A percentile compares a stretch with the other conserved stretches of the same genome.
These are phyloP conservation scores for Limonius californicus DNA, from an alignment of 1,140 invertebrate species.

Conservation along the genomic window DNA sequence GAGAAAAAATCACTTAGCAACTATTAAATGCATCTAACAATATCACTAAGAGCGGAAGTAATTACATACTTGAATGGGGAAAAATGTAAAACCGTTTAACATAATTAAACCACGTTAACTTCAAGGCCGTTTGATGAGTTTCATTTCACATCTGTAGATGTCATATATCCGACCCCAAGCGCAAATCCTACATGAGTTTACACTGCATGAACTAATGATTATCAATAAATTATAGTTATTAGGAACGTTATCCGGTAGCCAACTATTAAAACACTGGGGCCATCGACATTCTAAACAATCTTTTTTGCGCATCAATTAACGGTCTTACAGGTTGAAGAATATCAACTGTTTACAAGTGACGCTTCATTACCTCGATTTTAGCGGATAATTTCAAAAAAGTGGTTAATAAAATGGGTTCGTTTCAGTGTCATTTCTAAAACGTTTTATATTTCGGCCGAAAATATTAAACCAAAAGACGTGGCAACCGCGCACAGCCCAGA, in stretches of 20 bases:
- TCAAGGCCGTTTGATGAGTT: background rate
- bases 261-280: too few species aligned
- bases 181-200: background rate
- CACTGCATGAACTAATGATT: constrained; percentile 8
- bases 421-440: too few species aligned
- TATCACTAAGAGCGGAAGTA: background rate
- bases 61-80: background rate
- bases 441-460: too few species aligned
- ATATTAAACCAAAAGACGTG: background rate
- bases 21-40: background rate
- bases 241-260: constrained; percentile 1
- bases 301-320: too few species aligned
- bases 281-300: too few species aligned
- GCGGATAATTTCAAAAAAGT: too few species aligned
- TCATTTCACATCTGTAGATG: too few species aligned
- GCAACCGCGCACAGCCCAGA: constrained; percentile 17
- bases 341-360: too few species aligned
- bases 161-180: too few species aligned
- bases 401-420: too few species aligned
- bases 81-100: background rate
- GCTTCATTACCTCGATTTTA: too few species aligned
- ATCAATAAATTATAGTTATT: constrained; percentile 19
- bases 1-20: background rate
- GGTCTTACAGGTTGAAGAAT: too few species aligned
- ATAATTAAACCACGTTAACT: background rate